Conservation (phyloP, 2,113 vertebrate species). For the Polyodon spathula region DNA sequence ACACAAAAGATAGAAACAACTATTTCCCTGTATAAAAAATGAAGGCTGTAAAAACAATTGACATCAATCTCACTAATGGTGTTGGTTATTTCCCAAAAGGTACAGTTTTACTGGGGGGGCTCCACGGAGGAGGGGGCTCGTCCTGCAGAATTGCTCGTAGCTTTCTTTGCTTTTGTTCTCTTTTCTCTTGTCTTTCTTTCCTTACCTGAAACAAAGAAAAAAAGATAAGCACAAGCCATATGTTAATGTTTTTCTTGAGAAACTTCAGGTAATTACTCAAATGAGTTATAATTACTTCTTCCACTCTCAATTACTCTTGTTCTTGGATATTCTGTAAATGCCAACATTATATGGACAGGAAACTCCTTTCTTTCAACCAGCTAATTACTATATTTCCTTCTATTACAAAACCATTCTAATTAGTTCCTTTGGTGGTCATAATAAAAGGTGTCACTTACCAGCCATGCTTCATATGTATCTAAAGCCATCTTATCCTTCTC, state of each 20-base stretch:
- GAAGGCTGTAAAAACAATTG: too few species aligned
- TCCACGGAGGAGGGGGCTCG: constrained; percentile 69
- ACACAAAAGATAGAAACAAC: neutral
- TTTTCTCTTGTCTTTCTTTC: constrained; percentile 64
- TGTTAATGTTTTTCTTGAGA: too few species aligned
- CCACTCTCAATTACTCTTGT: neutral
- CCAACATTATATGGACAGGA: neutral
- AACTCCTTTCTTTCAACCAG: neutral
- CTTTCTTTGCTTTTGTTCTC: constrained; percentile 57
- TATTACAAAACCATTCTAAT: too few species aligned
- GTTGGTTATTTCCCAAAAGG: constrained; percentile 51
- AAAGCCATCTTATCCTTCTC: constrained; percentile 70
- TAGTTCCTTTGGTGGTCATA: too few species aligned
- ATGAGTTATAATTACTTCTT: neutral
- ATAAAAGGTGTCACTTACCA: constrained; percentile 61
- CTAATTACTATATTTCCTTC: neutral
- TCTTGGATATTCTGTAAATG: neutral
- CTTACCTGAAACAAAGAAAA: constrained; percentile 51
- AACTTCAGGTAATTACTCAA: too few species aligned
- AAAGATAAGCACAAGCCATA: neutral
- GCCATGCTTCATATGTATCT: constrained; percentile 77
- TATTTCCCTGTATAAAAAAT: neutral
- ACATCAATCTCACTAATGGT: neutral
- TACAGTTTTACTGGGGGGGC: constrained; percentile 75
- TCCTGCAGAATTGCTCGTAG: constrained; percentile 43